These are phyloP conservation scores for Tetragonula clypearis DNA, from an alignment of 1,140 invertebrate species.

Conservation along the genomic window DNA sequence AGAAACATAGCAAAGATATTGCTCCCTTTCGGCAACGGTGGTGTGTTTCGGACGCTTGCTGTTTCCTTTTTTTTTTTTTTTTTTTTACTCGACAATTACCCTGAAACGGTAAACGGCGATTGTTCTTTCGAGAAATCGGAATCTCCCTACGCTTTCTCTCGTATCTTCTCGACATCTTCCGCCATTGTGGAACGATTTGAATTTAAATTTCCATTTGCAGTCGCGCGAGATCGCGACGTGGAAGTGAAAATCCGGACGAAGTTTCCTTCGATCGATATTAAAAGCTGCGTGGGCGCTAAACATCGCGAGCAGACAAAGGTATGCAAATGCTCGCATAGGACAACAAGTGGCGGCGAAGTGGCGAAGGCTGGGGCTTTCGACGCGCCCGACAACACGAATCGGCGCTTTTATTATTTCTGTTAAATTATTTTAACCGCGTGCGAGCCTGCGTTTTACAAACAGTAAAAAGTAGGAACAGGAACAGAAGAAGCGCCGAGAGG, in stretches of 20 bases:
- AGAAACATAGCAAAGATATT: conserved; percentile 1
- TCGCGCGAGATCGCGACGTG: no score
- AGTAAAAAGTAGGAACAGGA: background rate
- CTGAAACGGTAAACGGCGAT: no score
- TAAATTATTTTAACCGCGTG: conserved; percentile 35
- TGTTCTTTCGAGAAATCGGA: no score
- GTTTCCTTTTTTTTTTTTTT: background rate
- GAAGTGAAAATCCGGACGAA: background rate
- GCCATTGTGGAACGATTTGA: no score
- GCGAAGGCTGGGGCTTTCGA: background rate
- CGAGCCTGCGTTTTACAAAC: conserved; percentile 14
- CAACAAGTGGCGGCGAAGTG: background rate
- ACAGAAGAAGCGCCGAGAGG: background rate
- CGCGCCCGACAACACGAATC: background rate
- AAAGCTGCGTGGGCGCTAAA: conserved; percentile 32
- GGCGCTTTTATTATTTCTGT: conserved; percentile 36
- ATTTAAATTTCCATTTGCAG: no score
- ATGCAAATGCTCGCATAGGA: conserved; percentile 39
- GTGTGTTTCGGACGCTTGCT: background rate
- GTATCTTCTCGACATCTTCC: no score
- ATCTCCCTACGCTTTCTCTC: no score
- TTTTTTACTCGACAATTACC: no score
- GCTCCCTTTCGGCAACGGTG: background rate
- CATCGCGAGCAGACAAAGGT: conserved; percentile 41
- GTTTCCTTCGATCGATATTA: conserved; percentile 28